Conservation (phyloP, 2,113 vertebrate genomes). For the Eulemur macaco region DNA sequence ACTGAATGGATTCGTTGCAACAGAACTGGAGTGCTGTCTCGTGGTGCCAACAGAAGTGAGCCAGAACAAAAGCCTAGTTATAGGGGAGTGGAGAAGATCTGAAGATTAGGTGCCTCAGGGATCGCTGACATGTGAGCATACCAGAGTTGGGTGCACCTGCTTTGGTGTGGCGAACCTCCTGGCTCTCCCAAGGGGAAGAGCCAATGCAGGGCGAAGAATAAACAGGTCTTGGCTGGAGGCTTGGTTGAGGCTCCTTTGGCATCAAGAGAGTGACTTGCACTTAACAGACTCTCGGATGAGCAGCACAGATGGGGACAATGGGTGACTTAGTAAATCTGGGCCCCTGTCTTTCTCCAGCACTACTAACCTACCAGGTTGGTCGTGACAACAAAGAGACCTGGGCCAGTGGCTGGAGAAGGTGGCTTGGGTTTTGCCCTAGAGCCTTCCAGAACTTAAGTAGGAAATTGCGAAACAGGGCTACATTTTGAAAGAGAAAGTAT, state of each 20-base stretch:
- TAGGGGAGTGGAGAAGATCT: not conserved
- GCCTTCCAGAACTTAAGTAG: slow-evolving; percentile 78
- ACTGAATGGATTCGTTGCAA: not conserved
- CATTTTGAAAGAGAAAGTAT: slow-evolving; percentile 82
- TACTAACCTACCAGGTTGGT: not conserved
- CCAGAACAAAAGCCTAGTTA: slow-evolving; percentile 49
- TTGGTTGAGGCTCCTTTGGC: not conserved
- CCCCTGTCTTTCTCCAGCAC: not conserved
- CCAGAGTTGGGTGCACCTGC: slow-evolving; percentile 58
- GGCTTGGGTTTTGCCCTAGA: slow-evolving; percentile 62
- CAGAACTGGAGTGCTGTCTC: not conserved
- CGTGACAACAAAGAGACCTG: not conserved
- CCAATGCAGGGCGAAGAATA: not conserved
- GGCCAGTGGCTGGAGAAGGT: slow-evolving; percentile 55
- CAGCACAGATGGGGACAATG: not conserved
- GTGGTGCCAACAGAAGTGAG: not conserved
- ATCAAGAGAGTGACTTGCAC: not conserved
- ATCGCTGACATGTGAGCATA: not conserved
- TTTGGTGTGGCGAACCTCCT: not conserved
- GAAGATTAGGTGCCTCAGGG: not conserved
- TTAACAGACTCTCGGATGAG: not conserved
- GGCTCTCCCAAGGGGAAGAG: not conserved
- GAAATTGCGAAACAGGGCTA: slow-evolving; percentile 77
- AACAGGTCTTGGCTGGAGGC: not conserved
- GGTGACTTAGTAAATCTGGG: not conserved